Percentiles rank a stretch among this genome's conserved stretches.
These are phyloP conservation scores for Nomada ruficornis DNA, from an alignment of 2,888 invertebrate species.

Conservation along the genomic window DNA sequence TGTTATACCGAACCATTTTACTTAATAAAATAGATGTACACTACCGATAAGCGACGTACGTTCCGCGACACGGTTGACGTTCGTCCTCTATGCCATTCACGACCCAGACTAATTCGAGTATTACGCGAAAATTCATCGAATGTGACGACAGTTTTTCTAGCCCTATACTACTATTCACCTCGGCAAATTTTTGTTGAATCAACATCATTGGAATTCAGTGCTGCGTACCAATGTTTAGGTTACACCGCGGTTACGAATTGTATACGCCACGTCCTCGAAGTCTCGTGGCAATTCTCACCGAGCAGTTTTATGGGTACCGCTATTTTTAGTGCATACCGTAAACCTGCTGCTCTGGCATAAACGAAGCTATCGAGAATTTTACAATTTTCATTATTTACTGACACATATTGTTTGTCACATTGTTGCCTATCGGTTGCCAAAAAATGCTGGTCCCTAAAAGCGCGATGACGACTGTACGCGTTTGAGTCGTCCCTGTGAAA, in stretches of 20 bases:
- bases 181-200: not conserved
- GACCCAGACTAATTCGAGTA: not conserved
- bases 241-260: conserved; percentile 43
- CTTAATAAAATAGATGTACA: not conserved
- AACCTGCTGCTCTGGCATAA: conserved; percentile 58
- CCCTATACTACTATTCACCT: not conserved
- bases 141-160: conserved; percentile 3
- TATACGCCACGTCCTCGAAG: conserved; percentile 48
- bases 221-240: conserved; percentile 43
- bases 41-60: not conserved
- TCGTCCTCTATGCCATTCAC: not conserved
- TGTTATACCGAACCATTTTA: conserved; percentile 5
- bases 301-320: conserved; percentile 72
- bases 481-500: conserved; percentile 5
- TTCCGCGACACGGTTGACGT: conserved; percentile 3
- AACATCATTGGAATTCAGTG: conserved; percentile 1
- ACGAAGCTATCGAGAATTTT: conserved; percentile 56
- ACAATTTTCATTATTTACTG: conserved; percentile 42
- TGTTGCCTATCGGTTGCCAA: not conserved
- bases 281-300: conserved; percentile 65
- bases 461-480: not conserved
- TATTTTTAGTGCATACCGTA: conserved; percentile 74
- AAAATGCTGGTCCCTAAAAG: conserved; percentile 6
- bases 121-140: conserved; percentile 6
- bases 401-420: conserved; percentile 27